These are phyloP conservation scores for Sandelia bainsii DNA, from an alignment of 2,797 vertebrate genomes.

Conservation along the genomic window DNA sequence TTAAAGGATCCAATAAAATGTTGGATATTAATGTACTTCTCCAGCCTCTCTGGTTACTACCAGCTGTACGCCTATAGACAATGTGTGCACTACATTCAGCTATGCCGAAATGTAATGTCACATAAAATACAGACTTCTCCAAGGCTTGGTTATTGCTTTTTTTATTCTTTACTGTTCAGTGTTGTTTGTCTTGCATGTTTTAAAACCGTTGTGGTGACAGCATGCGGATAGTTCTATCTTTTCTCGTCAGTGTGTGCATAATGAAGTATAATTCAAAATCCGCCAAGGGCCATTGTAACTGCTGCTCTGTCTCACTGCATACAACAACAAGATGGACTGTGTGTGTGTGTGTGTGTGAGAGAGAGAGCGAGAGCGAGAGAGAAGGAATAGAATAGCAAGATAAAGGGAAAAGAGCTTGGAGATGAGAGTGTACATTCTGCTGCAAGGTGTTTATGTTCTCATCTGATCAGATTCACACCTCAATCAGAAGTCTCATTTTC, in stretches of 20 bases:
- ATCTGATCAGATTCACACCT: conserved; percentile 68
- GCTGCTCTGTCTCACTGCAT: conserved; percentile 36
- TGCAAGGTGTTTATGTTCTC: conserved; percentile 63
- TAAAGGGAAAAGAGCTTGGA: neutral
- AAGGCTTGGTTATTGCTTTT: conserved; percentile 29
- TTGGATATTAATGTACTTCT: conserved; percentile 33
- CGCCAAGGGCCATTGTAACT: conserved; percentile 35
- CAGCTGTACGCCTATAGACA: conserved; percentile 21
- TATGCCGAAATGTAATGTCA: conserved; percentile 36
- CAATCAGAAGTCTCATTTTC: conserved; percentile 72
- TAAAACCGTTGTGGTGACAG: conserved; percentile 15
- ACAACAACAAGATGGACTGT: conserved; percentile 35
- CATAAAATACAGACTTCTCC: conserved; percentile 39
- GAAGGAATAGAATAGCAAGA: neutral
- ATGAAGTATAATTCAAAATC: conserved; percentile 46
- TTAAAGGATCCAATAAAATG: conserved; percentile 25
- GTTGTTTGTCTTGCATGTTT: conserved; percentile 32
- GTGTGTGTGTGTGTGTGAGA: neutral
- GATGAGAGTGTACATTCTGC: conserved; percentile 31
- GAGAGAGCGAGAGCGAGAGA: neutral
- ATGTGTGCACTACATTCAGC: conserved; percentile 23
- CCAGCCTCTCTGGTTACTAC: conserved; percentile 15
- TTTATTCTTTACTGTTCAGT: conserved; percentile 25
- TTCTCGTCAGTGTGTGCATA: conserved; percentile 31
- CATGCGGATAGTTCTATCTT: conserved; percentile 22